phyloP scores from a whole-genome alignment of 2,113 vertebrate species.

The Ellobius talpinus region DNA sequence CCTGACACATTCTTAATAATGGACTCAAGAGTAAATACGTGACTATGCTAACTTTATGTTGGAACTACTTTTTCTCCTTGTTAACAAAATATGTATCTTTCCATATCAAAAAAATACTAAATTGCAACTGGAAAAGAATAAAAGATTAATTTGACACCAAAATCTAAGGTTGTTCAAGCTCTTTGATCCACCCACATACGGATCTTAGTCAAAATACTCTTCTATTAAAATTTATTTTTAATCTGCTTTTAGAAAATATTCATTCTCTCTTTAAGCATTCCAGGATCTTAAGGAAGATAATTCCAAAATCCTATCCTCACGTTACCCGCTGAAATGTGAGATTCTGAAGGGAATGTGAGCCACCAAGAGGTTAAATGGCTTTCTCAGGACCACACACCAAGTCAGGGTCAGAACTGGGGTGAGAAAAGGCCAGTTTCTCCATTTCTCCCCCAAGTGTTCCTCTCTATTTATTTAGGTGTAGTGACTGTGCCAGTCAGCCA shows the following conservation, averaged over 20 bases:
- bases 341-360: constrained; percentile 64
- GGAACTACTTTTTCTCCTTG: constrained; percentile 42
- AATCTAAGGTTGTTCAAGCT: constrained; percentile 59
- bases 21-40: not conserved
- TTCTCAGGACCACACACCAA: constrained; percentile 81
- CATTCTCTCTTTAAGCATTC: constrained; percentile 65
- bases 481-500: constrained; percentile 41
- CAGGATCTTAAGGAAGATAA: constrained; percentile 69
- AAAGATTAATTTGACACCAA: constrained; percentile 58
- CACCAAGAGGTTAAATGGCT: constrained; percentile 77
- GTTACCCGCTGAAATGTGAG: constrained; percentile 76
- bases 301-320: constrained; percentile 71
- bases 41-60: not conserved
- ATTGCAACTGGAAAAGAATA: constrained; percentile 52
- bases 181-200: constrained; percentile 49
- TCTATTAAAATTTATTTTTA: constrained; percentile 67
- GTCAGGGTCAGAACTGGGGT: constrained; percentile 74
- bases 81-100: constrained; percentile 62
- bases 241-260: constrained; percentile 68
- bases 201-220: constrained; percentile 67
- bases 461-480: constrained; percentile 80
- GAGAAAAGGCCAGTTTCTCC: constrained; percentile 69
- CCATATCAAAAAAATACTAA: constrained; percentile 38
- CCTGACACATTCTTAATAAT: not conserved
- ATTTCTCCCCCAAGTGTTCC: constrained; percentile 57